A percentile compares a stretch with the other conserved stretches of the same genome.
Evolutionary conservation across 2,797 vertebrate species (phyloP).

Genomic region (Protosalanx chinensis): DNA sequence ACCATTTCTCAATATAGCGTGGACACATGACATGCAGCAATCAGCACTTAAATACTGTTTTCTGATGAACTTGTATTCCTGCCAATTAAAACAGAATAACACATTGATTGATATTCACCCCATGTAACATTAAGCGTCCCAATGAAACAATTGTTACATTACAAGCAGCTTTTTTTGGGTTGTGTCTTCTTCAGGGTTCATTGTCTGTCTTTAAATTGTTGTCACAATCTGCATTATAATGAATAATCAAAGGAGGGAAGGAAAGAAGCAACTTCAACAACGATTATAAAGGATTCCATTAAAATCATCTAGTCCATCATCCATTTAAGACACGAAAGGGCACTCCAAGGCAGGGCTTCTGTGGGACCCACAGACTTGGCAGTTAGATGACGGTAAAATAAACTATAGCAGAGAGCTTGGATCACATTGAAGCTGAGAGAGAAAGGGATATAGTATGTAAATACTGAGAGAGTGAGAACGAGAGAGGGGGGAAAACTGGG

Average conservation of each 20-base stretch:
- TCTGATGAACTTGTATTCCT: conserved; percentile 31
- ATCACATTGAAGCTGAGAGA: conserved; percentile 65
- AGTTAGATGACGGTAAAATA: conserved; percentile 54
- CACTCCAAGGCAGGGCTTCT: conserved; percentile 67
- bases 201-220: conserved; percentile 31
- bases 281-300: conserved; percentile 30
- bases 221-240: conserved; percentile 37
- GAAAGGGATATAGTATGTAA: conserved; percentile 42
- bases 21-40: conserved; percentile 61
- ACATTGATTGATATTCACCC: conserved; percentile 44
- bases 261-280: conserved; percentile 37
- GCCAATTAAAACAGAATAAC: conserved; percentile 33
- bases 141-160: conserved; percentile 37
- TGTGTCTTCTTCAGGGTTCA: conserved; percentile 32
- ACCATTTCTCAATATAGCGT: conserved; percentile 36
- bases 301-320: conserved; percentile 18
- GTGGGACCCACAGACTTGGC: conserved; percentile 62
- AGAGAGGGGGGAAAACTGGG: conserved; percentile 43
- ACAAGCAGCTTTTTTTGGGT: conserved; percentile 36
- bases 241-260: conserved; percentile 56
- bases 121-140: conserved; percentile 37
- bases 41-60: conserved; percentile 39
- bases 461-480: conserved; percentile 45
- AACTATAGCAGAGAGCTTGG: conserved; percentile 54
- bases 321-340: conserved; percentile 73